Percentiles rank a stretch among this genome's conserved stretches.
Evolutionary conservation across 2,888 invertebrate genomes (phyloP).

Genomic region (Himalopsyche kuldschensis): DNA sequence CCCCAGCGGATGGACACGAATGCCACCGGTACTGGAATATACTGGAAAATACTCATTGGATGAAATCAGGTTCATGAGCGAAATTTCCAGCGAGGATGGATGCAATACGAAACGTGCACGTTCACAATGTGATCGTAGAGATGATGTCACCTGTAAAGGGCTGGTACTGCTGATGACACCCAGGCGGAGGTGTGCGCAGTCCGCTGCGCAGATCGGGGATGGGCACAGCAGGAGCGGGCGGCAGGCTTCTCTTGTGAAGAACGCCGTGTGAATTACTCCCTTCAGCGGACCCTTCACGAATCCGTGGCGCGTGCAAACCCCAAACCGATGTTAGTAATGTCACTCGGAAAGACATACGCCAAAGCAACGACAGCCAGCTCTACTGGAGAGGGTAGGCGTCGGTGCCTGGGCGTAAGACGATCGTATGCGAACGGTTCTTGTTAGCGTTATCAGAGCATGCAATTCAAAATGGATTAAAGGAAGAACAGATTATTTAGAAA

Average conservation of each 20-base stretch:
- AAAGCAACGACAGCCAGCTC: not conserved
- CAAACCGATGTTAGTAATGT: slow-evolving; percentile 22
- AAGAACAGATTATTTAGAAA: not conserved
- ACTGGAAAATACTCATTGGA: too few relatives aligned
- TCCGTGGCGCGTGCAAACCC: slow-evolving; percentile 39
- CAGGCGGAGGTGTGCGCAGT: slow-evolving; percentile 55
- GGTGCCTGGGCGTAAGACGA: not conserved
- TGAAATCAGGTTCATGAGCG: too few relatives aligned
- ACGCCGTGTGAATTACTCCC: slow-evolving; percentile 82
- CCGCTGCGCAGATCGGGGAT: slow-evolving; percentile 86
- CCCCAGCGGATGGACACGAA: too few relatives aligned
- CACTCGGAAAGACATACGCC: not conserved
- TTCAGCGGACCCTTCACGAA: slow-evolving; percentile 44
- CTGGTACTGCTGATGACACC: slow-evolving; percentile 42
- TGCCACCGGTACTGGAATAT: too few relatives aligned
- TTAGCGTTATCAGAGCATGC: not conserved
- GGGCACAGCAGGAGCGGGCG: slow-evolving; percentile 78
- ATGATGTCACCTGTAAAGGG: slow-evolving; percentile 56
- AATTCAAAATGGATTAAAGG: not conserved
- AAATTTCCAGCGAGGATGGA: too few relatives aligned
- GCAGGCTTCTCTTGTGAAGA: slow-evolving; percentile 80
- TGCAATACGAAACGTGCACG: too few relatives aligned
- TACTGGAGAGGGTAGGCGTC: not conserved
- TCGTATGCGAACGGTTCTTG: not conserved
- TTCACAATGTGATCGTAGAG: too few relatives aligned